Base-by-base conservation (phyloP, 2,797 vertebrate genomes). In the Acrossocheilus fasciatus region DNA sequence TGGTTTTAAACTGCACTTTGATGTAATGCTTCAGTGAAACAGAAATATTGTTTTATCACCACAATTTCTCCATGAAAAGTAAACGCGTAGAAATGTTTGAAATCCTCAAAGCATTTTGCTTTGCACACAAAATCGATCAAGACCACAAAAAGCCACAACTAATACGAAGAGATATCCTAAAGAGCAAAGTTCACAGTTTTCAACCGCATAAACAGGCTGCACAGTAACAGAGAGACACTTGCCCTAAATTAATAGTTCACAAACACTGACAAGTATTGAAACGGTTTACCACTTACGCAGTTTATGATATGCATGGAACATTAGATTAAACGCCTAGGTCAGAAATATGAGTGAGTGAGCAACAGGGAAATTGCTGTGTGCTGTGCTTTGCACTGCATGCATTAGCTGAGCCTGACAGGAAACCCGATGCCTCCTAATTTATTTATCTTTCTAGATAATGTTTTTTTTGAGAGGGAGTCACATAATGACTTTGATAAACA, bases 131-230 rank as follows among this genome's bases (percentile, higher is more conserved):
- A 47, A 23, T 36, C 5, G 3, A 41, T 52, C 15, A 69, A 82
- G 59, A 82, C 30, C 83, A 90, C 85, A 85, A 69, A 81, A 88
- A 76, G 20, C 89, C 90, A 90, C 64, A 43, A 62, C 64, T 92
- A 91, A 89, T 91, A 91, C 88, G 84, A 85, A 80, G 72, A 88
- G 77, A 90, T 90, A 91, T 91, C 74, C 62, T 74, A 89, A 89
- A 88, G 91, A 91, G 88, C 89, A 92, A 93, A 91, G 92, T 94
- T 94, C 94, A 95, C 91, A 92, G 93, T 82, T 90, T 92, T 94
- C 80, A 86, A 91, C 72, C n/a, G 69, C 78, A 69, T 90, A 87
- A 87, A 86, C 89, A 88, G 90, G 91, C 92, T 75, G 57, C 72
- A 77, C 74, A 89, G 66, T 26, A 85, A 88, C 86, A 89, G 84